Conservation (phyloP, 2,113 vertebrate genomes). For the Emydura subglobosa region DNA sequence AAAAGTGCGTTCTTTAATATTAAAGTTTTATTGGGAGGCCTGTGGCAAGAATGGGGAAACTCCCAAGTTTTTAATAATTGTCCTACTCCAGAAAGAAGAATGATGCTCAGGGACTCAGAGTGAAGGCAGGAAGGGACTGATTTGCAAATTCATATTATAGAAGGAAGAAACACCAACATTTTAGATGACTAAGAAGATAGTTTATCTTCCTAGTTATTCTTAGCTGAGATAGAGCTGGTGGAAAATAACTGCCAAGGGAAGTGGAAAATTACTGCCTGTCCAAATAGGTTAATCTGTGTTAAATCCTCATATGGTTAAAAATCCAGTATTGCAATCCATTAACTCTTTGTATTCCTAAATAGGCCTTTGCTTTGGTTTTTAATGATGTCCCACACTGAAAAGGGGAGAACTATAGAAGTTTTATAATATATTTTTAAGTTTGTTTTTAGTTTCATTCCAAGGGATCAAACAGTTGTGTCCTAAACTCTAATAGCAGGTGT, state of each 20-base stretch:
- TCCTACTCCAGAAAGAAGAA: background rate
- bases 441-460: background rate
- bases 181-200: background rate
- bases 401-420: background rate
- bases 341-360: background rate
- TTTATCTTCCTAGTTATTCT: background rate
- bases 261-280: background rate
- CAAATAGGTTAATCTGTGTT: background rate
- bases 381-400: background rate
- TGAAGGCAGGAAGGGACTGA: background rate
- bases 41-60: background rate
- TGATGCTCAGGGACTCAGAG: background rate
- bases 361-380: background rate
- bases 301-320: background rate
- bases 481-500: background rate
- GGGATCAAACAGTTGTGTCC: background rate
- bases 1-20: background rate
- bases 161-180: background rate
- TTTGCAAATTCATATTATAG: background rate
- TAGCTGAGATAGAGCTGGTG: slow-evolving; percentile 1
- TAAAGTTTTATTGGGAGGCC: background rate
- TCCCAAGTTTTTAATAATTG: background rate
- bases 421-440: background rate
- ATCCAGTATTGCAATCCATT: background rate
- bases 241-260: background rate